Base-by-base conservation (phyloP, 1,140 invertebrate species). In the Teleogryllus occipitalis region DNA sequence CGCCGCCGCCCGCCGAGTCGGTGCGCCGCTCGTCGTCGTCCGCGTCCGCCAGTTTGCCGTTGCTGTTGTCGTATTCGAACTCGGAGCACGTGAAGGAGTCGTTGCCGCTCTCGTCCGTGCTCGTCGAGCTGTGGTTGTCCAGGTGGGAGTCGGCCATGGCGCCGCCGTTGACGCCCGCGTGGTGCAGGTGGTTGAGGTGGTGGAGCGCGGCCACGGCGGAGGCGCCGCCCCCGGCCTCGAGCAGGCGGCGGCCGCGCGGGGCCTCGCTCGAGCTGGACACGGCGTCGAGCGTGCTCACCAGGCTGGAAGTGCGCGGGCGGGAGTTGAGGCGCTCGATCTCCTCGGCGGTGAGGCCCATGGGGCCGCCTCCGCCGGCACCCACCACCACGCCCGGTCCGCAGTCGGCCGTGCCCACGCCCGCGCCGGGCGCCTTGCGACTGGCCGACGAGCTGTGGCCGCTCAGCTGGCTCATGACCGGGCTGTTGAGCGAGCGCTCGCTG, bases 21-120 rank as follows among this genome's bases (percentile, higher is more conserved):
- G n/a, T n/a, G 81, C 90, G 86, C 82, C 91, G 86, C 77, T 91
- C 87, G 47, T 89, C 88, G 76, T 91, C 89, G 81, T 91, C 90
- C 54, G 80, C 76, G n/a, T 87, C 88, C 47, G 92, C 88, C 84
- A 94, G 94, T 95, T 84, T 96, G 93, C 10, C 92, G 93, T 93
- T 95, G 81, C 94, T 93, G 83, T 96, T 95, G 83, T 98, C 97
- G 85, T 97, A 98, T 85, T 99, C 97, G 84, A 98, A 98, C 88
- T 99, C 97, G 0, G 97, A 98, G 86, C 97, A 98, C 0, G 97
- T 98, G 87, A 98, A 99, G 81, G 96, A 98, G 84, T 99, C 97
- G 87, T 98, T 97, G 7, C 95, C 96, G 85, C 95, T 97, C 85
- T 98, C 96, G 84, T 98, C 96, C 8, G 96, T 96, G 3, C 95